These are phyloP conservation scores for Orchesellides sinensis DNA, from an alignment of 2,888 invertebrate species.

Conservation along the genomic window DNA sequence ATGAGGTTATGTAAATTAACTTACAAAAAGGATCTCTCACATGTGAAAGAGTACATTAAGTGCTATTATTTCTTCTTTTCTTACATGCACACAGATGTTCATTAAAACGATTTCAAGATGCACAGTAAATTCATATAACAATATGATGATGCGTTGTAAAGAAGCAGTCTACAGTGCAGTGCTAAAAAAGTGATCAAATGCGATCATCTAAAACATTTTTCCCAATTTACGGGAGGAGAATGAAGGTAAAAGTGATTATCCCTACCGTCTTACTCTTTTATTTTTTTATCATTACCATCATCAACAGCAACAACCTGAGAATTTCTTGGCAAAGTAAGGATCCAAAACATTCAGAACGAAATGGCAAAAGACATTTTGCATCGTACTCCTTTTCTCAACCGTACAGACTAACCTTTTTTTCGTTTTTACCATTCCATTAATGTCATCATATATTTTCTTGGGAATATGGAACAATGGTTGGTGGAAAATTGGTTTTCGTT, in stretches of 20 bases:
- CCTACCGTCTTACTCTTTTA: background rate
- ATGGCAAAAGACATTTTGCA: background rate
- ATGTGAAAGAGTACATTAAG: too few relatives aligned
- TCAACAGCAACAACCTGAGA: too few relatives aligned
- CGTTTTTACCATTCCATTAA: constrained; percentile 41
- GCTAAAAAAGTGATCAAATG: constrained; percentile 7
- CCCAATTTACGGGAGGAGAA: background rate
- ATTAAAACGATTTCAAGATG: too few relatives aligned
- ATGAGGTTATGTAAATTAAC: too few relatives aligned
- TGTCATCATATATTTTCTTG: constrained; percentile 57
- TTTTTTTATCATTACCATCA: background rate
- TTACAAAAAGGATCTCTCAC: too few relatives aligned
- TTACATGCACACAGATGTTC: too few relatives aligned
- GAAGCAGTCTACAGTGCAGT: too few relatives aligned
- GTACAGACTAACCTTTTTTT: constrained; percentile 1
- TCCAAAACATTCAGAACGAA: background rate
- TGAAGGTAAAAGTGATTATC: constrained; percentile 15
- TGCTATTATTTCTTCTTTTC: too few relatives aligned
- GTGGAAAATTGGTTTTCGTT: constrained; percentile 61
- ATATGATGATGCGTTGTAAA: too few relatives aligned
- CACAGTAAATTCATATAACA: too few relatives aligned
- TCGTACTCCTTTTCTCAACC: constrained; percentile 1
- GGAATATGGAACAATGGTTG: constrained; percentile 58
- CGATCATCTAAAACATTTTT: constrained; percentile 2
- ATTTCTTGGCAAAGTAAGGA: background rate